phyloP scores from a whole-genome alignment of 2,888 invertebrate genomes.

The Frankliniella fusca region DNA sequence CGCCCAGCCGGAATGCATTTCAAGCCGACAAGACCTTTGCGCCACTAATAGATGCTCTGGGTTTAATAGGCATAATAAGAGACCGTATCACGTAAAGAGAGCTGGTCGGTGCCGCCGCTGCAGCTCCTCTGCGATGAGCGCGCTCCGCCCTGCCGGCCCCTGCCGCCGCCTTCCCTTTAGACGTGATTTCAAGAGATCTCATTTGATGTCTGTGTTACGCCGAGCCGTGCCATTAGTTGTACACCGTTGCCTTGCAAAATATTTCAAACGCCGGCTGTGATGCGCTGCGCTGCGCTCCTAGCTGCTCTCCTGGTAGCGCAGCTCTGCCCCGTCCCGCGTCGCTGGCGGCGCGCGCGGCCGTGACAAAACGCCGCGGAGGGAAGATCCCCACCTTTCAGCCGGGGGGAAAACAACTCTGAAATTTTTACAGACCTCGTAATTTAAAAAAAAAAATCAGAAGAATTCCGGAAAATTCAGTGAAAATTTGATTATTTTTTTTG shows the following conservation, averaged over 20 bases:
- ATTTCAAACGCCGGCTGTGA: background rate
- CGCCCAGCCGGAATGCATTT: background rate
- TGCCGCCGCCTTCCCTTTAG: background rate
- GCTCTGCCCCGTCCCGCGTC: background rate
- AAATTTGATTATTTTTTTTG: too few relatives aligned
- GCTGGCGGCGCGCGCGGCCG: background rate
- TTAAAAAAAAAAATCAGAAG: too few relatives aligned
- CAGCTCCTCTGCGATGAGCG: too few relatives aligned
- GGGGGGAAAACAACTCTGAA: too few relatives aligned
- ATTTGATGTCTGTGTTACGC: slow-evolving; percentile 23
- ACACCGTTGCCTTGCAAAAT: slow-evolving; percentile 11
- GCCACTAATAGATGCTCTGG: slow-evolving; percentile 18
- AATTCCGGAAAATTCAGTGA: too few relatives aligned
- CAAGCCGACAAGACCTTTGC: slow-evolving; percentile 8
- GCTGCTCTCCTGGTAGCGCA: background rate
- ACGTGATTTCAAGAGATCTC: slow-evolving; percentile 24
- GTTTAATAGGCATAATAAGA: slow-evolving; percentile 17
- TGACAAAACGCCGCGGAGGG: background rate
- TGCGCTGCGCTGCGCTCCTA: background rate
- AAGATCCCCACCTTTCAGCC: background rate
- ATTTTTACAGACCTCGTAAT: too few relatives aligned
- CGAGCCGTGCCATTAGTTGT: slow-evolving; percentile 19
- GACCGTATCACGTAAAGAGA: background rate
- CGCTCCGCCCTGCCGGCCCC: background rate
- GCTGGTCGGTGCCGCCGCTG: background rate